Evolutionary conservation across 1,140 invertebrate genomes (phyloP).

Genomic region (Andrena cerasifolii): DNA sequence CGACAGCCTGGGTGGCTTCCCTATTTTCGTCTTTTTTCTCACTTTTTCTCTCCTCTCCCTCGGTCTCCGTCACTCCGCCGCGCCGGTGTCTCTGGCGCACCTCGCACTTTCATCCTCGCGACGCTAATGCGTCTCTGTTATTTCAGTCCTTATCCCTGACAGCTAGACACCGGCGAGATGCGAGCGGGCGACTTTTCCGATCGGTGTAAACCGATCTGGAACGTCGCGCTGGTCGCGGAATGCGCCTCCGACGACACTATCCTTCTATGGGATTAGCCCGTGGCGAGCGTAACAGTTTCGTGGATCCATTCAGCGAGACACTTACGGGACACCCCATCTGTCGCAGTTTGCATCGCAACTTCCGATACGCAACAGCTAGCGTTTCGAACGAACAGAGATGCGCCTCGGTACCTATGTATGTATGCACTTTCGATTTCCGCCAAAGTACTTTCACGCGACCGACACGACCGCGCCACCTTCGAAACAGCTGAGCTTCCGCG

Average conservation of each 20-base stretch:
- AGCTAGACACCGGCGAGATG: constrained; percentile 56
- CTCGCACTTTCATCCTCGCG: constrained; percentile 76
- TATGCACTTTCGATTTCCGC: too few relatives aligned
- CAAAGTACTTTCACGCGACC: too few relatives aligned
- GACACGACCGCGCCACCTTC: not conserved
- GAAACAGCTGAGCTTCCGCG: not conserved
- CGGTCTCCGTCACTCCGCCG: constrained; percentile 8
- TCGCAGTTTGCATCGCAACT: too few relatives aligned
- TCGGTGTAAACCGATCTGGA: constrained; percentile 67
- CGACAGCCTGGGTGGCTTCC: constrained; percentile 77
- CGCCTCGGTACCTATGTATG: too few relatives aligned
- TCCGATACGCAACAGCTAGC: too few relatives aligned
- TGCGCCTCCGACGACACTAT: not conserved
- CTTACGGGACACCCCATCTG: too few relatives aligned
- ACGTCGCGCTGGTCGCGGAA: not conserved
- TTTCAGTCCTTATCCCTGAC: constrained; percentile 77
- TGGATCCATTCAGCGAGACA: too few relatives aligned
- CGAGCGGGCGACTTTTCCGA: constrained; percentile 62
- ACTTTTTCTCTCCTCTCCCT: constrained; percentile 55
- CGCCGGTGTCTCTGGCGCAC: constrained; percentile 40
- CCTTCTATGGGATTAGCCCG: too few relatives aligned
- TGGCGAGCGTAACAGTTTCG: too few relatives aligned
- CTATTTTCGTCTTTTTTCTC: constrained; percentile 77
- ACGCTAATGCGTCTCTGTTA: constrained; percentile 80
- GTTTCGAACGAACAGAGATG: too few relatives aligned